phyloP scores from a whole-genome alignment of 2,888 invertebrate genomes.

The Allacma fusca region DNA sequence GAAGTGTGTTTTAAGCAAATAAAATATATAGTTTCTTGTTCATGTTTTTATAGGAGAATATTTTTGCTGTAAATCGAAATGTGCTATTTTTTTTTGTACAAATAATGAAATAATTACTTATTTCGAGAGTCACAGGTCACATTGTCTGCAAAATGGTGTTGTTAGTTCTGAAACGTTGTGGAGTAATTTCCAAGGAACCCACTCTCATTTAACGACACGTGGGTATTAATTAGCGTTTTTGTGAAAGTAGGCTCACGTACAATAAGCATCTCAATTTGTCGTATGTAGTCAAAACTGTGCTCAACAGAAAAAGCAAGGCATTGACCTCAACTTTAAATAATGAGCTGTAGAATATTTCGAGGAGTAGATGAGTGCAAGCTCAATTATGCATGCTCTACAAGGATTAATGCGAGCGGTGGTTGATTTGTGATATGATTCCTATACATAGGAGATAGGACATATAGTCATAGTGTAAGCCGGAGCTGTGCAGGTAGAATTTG shows the following conservation, averaged over 20 bases:
- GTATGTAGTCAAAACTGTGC: not conserved
- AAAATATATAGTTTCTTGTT: too few relatives aligned
- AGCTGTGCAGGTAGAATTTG: too few relatives aligned
- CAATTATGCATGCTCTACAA: not conserved
- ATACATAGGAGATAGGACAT: too few relatives aligned
- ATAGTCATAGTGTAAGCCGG: too few relatives aligned
- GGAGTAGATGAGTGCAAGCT: not conserved
- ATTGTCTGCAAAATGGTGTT: not conserved
- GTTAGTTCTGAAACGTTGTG: not conserved
- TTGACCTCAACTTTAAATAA: not conserved
- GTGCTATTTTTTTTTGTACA: too few relatives aligned
- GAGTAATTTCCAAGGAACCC: not conserved
- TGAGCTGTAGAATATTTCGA: not conserved
- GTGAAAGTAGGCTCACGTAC: conserved; percentile 22
- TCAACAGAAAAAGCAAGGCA: conserved; percentile 10
- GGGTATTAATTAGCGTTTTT: conserved; percentile 32
- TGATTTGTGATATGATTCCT: too few relatives aligned
- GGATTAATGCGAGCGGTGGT: not conserved
- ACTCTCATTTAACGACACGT: conserved; percentile 17
- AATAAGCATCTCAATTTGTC: conserved; percentile 1
- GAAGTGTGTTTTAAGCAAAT: too few relatives aligned
- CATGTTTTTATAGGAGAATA: too few relatives aligned
- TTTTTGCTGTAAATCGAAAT: too few relatives aligned
- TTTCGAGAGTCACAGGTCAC: too few relatives aligned
- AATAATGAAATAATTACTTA: too few relatives aligned